Base-by-base conservation (phyloP, 2,797 vertebrate species). In the Syngnathus rostellatus region DNA sequence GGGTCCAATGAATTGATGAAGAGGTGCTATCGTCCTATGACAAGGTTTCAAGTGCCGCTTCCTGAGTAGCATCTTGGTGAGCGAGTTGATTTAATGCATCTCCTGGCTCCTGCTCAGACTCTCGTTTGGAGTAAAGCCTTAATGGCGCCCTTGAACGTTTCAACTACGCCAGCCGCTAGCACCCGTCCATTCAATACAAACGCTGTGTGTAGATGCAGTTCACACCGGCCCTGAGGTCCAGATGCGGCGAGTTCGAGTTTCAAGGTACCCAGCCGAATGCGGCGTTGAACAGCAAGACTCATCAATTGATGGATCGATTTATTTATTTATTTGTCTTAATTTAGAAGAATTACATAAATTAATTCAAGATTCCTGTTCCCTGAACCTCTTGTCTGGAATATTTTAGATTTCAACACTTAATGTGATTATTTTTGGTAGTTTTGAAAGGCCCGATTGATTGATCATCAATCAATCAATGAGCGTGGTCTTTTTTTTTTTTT, bases 141-240 rank as follows among this genome's bases (percentile, higher is more conserved):
- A 84, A 87, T 84, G 71, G 68, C 73, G 77, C 61, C 79, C 68
- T 82, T 86, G 82, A 87, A 84, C 75, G 70, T 86, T 88, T 87
- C 77, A 87, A 85, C 85, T 67, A 72, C 64, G 60, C 57, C 51
- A 64, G 60, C 72, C 74, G 80, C 77, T 83, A 60, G 37, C 43
- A 58, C 40, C 64, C 58, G 60, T 60, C 51, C 68, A 80, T 84
- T 69, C 75, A 77, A 77, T 74, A 63, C 61, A 67, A 8, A 21
- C 3, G 8, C 8, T 9, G 50, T 51, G n/a, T 51, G 48, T 2
- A 51, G 48, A 51, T 10, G 48, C 48, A 21, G 8, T 51, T 31
- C 31, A 31, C 31, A 31, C 31, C 31, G 31, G 31, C 31, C 11
- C 4, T 55, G 31, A 31, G 54, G 11, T 31, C 31, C 31, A 31